Percentiles rank a stretch among this genome's conserved stretches.
Conservation (phyloP, 23 tunicate species). For the Trididemnum miniatum region DNA sequence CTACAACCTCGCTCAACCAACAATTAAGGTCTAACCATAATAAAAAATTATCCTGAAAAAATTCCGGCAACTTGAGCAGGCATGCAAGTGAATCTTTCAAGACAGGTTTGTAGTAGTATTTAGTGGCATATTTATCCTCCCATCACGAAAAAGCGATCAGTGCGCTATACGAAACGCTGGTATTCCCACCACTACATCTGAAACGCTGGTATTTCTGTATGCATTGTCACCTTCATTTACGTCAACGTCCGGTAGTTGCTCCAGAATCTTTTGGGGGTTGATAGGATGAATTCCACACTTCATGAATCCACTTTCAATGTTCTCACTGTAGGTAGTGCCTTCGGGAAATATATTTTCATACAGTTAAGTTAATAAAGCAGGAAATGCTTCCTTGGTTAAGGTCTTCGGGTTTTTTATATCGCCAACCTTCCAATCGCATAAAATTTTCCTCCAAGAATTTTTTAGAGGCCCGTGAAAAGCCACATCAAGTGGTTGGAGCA, state of each 20-base stretch:
- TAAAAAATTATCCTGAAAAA: too few relatives aligned
- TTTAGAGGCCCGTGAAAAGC: background rate
- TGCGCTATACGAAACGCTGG: too few relatives aligned
- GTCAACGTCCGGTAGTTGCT: background rate
- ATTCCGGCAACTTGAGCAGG: too few relatives aligned
- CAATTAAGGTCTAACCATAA: too few relatives aligned
- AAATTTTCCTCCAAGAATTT: background rate
- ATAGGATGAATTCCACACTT: background rate
- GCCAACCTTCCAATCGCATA: background rate
- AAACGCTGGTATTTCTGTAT: background rate
- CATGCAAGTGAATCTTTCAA: too few relatives aligned
- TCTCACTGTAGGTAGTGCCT: too few relatives aligned
- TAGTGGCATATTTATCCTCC: too few relatives aligned
- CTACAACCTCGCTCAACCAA: too few relatives aligned
- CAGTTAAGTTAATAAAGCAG: background rate
- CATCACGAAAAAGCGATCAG: too few relatives aligned
- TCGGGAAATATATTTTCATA: background rate
- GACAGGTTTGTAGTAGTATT: too few relatives aligned
- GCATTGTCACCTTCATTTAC: background rate
- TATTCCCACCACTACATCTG: background rate
- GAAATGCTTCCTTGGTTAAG: background rate
- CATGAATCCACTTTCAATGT: background rate
- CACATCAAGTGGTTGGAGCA: background rate
- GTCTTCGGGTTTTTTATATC: background rate
- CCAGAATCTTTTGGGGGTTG: background rate